Base-by-base conservation (phyloP, 1,140 invertebrate species). In the Magallana gigas region DNA sequence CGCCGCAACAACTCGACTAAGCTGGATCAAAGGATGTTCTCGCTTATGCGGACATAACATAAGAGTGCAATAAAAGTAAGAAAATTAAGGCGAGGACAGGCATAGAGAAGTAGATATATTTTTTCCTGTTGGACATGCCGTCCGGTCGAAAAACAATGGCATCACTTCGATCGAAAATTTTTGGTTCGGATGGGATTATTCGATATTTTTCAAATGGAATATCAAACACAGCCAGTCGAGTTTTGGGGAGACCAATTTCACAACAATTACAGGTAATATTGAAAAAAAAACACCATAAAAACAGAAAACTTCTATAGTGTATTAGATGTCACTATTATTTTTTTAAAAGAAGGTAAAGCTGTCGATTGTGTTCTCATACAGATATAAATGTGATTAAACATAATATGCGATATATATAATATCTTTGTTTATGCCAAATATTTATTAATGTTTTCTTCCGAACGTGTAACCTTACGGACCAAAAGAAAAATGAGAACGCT, bases 151-250 rank as follows among this genome's bases (percentile, higher is more conserved):
- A 29, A 76, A 76, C 68, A 76, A 76, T 76, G 68, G 68, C 68
- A 23, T 12, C 68, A 36, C 8, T 76, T 36, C 68, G 68, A 76
- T 76, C 68, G 68, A 76, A 76, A 36, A 36, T 76, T 76, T 76
- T 76, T 1, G 68, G 68, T 36, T 76, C 68, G 23, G 23, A 29
- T 76, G 68, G 68, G 36, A 76, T 76, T 76, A 76, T 76, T 76
- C 68, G 23, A 76, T 29, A 76, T 76, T 76, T 76, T 76, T 76
- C 68, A 76, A 76, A 76, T 76, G 68, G 68, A 76, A 23, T 76
- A 76, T 76, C 68, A 29, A 76, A 76, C 23, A 76, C 68, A 4
- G 68, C 23, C 23, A 76, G 8, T 76, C 68, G 68, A 29, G 7
- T 76, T 76, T 76, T 76, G 11, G 23, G 68, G 68, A 76, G 68